phyloP scores from a whole-genome alignment of 1,140 invertebrate species.

The Halictus rubicundus region DNA sequence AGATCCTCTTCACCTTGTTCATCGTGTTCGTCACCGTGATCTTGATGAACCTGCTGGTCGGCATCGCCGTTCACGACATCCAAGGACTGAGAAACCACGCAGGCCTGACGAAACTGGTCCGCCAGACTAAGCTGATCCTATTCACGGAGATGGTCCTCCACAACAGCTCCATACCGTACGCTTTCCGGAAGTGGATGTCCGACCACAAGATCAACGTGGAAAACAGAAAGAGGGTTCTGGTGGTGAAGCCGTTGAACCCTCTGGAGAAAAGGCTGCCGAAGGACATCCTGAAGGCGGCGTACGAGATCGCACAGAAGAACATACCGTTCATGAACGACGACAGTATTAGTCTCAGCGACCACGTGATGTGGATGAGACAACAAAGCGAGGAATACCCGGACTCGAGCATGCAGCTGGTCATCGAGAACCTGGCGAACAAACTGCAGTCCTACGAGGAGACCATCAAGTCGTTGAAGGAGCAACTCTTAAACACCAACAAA shows the following conservation, averaged over 20 bases:
- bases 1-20: slow-evolving; percentile 84
- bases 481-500: slow-evolving; percentile 72
- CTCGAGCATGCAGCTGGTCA: slow-evolving; percentile 49
- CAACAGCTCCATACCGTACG: slow-evolving; percentile 81
- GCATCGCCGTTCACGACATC: slow-evolving; percentile 86
- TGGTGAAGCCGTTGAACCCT: slow-evolving; percentile 85
- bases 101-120: slow-evolving; percentile 84
- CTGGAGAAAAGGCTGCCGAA: slow-evolving; percentile 84
- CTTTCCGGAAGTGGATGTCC: slow-evolving; percentile 75
- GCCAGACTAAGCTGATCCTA: slow-evolving; percentile 85
- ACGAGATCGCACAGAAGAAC: slow-evolving; percentile 82
- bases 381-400: slow-evolving; percentile 63
- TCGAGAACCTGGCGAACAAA: slow-evolving; percentile 66
- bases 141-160: slow-evolving; percentile 85
- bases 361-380: slow-evolving; percentile 67
- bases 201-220: slow-evolving; percentile 77
- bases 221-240: slow-evolving; percentile 78
- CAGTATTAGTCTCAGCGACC: slow-evolving; percentile 61
- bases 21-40: slow-evolving; percentile 86
- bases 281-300: slow-evolving; percentile 84
- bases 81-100: slow-evolving; percentile 86
- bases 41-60: slow-evolving; percentile 86
- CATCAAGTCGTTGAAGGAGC: slow-evolving; percentile 69
- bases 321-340: slow-evolving; percentile 67
- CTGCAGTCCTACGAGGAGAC: slow-evolving; percentile 72